Base-by-base conservation (phyloP, 2,888 invertebrate genomes). In the Biston betularia region DNA sequence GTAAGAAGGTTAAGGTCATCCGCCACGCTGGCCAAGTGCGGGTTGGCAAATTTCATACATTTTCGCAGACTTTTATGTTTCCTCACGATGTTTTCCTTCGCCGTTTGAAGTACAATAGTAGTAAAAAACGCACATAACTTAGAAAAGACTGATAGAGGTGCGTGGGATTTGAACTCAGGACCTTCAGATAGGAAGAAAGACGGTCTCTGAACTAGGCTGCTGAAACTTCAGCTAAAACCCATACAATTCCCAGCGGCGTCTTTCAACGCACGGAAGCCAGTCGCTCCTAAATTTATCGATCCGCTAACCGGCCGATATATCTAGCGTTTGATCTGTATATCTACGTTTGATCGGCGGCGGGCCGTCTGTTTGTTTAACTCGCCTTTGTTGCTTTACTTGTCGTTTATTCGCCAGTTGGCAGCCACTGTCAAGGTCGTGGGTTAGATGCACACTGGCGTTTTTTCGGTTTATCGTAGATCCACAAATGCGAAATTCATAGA, bases 321-420 rank as follows among this genome's bases (percentile, higher is more conserved):
- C 48, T 45, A n/a, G 10, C 54, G 54, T 54, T 54, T 54, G 54
- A 54, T 54, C 52, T 38, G 52, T 38, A 53, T n/a, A 46, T 34
- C 45, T 35, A 38, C 57, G 69, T 69, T 61, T 58, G 55, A 69
- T 66, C 63, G 68, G 68, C 71, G 67, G 44, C 63, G 57, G 35
- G 35, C 53, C 46, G 71, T 69, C 46, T 75, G 76, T 78, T 79
- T 78, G 71, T 75, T 75, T 72, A 71, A 66, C 44, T 62, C 59
- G 52, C 65, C 66, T 65, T 60, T 76, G 73, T 71, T 67, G 66
- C 45, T 69, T 65, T 53, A 61, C 63, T 62, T 64, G 66, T 65
- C 58, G 66, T 64, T 54, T 56, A 59, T 48, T 58, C 52, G 49
- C 54, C 44, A 68, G 69, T 78, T 73, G 75, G 70, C 78, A 71